Evolutionary conservation across 2,888 invertebrate species (phyloP).

Genomic region (Agrochola lota): DNA sequence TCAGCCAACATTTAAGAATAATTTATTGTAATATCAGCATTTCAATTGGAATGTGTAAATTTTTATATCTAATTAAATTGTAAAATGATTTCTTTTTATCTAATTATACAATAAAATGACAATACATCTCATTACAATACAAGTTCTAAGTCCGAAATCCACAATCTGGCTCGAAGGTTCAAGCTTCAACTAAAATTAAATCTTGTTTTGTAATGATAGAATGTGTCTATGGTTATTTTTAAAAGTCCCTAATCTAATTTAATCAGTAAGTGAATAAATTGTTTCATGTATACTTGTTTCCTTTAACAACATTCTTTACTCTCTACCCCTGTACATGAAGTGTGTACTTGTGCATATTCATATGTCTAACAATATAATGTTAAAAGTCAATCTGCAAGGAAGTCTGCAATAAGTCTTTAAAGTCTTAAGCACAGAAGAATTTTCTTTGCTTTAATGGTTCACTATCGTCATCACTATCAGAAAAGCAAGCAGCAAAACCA

Average conservation of each 20-base stretch:
- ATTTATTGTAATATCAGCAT: constrained; percentile 14
- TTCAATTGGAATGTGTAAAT: constrained; percentile 49
- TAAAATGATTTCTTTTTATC: constrained; percentile 36
- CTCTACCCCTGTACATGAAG: constrained; percentile 49
- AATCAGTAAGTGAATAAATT: constrained; percentile 55
- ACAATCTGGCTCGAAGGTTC: background rate
- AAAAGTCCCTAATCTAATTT: constrained; percentile 55
- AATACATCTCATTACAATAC: constrained; percentile 3
- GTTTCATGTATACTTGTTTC: constrained; percentile 21
- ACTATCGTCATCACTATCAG: constrained; percentile 86
- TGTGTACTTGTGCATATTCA: constrained; percentile 46
- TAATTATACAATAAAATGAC: constrained; percentile 25
- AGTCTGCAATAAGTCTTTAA: constrained; percentile 36
- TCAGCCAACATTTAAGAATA: constrained; percentile 20
- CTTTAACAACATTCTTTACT: constrained; percentile 29
- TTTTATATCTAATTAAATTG: constrained; percentile 35
- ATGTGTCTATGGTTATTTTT: constrained; percentile 16
- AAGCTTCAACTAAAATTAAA: background rate
- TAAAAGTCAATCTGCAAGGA: constrained; percentile 39
- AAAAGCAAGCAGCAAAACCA: constrained; percentile 86
- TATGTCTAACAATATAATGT: constrained; percentile 42
- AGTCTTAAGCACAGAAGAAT: constrained; percentile 78
- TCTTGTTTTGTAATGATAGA: constrained; percentile 7
- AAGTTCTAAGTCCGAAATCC: background rate
- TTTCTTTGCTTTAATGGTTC: constrained; percentile 80